phyloP scores from a whole-genome alignment of 2,888 invertebrate species.

The Ochropacha duplaris region DNA sequence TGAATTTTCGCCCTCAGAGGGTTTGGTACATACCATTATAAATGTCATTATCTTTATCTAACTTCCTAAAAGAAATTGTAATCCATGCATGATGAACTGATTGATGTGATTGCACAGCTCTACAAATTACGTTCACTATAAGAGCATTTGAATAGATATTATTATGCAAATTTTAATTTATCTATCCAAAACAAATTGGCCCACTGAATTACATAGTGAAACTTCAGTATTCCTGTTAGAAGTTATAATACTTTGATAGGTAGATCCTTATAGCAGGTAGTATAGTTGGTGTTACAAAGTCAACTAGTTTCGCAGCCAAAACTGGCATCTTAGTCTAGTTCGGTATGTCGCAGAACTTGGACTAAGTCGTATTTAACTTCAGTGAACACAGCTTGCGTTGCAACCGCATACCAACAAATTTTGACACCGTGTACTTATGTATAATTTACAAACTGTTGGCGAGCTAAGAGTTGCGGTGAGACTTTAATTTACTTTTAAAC shows the following conservation, averaged over 20 bases:
- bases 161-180: slow-evolving; percentile 1
- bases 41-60: too few relatives aligned
- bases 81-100: too few relatives aligned
- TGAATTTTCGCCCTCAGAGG: too few relatives aligned
- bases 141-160: too few relatives aligned
- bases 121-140: too few relatives aligned
- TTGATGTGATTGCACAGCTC: too few relatives aligned
- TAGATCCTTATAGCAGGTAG: slow-evolving; percentile 1
- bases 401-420: slow-evolving; percentile 76
- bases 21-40: too few relatives aligned
- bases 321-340: slow-evolving; percentile 68
- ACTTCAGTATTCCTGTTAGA: not conserved
- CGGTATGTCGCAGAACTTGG: slow-evolving; percentile 68
- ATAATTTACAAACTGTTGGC: slow-evolving; percentile 42
- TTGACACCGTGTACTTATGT: slow-evolving; percentile 65
- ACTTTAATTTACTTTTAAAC: slow-evolving; percentile 53
- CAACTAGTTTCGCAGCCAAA: slow-evolving; percentile 58
- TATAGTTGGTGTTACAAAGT: slow-evolving; percentile 40
- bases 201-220: not conserved
- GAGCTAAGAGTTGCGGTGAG: slow-evolving; percentile 25
- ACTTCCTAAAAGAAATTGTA: too few relatives aligned
- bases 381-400: slow-evolving; percentile 71
- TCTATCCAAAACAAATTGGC: slow-evolving; percentile 3
- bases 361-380: slow-evolving; percentile 78
- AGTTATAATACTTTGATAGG: not conserved